Evolutionary conservation across 2,797 vertebrate species (phyloP), one percentile per base, ranked within the genome.

Genomic region (Microhierax caerulescens): DNA sequence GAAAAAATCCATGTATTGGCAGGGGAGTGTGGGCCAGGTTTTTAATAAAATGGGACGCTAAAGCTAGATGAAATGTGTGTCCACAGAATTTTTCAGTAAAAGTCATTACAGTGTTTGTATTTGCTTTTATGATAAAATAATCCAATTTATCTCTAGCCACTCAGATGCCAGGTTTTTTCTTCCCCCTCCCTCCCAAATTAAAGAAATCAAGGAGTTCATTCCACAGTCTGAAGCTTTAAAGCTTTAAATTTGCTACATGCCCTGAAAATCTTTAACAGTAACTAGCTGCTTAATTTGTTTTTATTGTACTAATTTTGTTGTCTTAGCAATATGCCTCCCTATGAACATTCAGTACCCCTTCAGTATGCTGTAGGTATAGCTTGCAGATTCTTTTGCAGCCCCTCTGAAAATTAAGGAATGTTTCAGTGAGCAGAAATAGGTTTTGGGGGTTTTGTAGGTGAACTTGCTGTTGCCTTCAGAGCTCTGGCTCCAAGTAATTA

Each of bases 131-230:
- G 24, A 59, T 85, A 80, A 91, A 92, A 64, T 74, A 83, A 70
- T 80, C 28, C 20, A 74, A 13, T 25, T 25, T 32, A 21, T 41
- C n/a, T 90, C 5, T 72, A 53, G 32, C 14, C 59, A 53, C 8
- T 77, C 34, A 28, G 8, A 50, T 50, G 7, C 13, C 32, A 9
- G 9, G 4, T 19, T 45, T 53, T 6, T 11, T 17, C 10, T 12
- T 30, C 4, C 5, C 5, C 6, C 4, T 3, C 14, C 4, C 3
- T 13, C 15, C n/a, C 1, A 0, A 67, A 63, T 82, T 74, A 80
- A 86, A 81, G 50, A 65, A 86, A 69, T 30, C 9, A 45, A 67
- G 16, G 59, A 59, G 6, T 64, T 79, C 16, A 10, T 65, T 79
- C 17, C 22, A 9, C 63, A 54, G 47, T 57, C 30, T 39, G 48